phyloP scores from a whole-genome alignment of 1,140 invertebrate species.

The Panagrolaimus sp. region DNA sequence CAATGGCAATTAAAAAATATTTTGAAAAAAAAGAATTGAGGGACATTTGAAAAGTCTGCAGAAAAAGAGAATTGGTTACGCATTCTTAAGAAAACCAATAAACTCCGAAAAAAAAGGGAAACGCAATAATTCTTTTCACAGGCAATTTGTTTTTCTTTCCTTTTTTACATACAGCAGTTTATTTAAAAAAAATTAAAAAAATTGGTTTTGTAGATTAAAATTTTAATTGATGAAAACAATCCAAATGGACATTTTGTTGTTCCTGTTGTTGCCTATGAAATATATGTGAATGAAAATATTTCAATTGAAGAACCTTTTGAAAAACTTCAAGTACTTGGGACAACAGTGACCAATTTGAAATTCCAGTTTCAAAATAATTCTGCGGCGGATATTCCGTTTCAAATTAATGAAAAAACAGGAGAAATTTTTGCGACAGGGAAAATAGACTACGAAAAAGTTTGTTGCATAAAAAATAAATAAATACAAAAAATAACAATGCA shows the following conservation, averaged over 20 bases:
- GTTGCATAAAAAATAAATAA: neutral
- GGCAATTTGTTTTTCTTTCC: no score
- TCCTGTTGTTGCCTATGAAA: neutral
- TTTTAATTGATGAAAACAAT: conserved; percentile 1
- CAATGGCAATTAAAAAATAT: no score
- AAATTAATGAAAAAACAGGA: conserved; percentile 1
- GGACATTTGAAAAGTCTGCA: no score
- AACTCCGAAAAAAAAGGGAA: no score
- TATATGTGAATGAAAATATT: neutral
- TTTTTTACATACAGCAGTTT: no score
- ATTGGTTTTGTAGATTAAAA: neutral
- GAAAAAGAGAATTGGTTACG: no score
- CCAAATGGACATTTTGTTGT: neutral
- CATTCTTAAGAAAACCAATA: no score
- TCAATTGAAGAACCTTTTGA: neutral
- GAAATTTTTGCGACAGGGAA: neutral
- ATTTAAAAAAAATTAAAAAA: no score
- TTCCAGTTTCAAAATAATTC: neutral
- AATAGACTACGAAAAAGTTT: neutral
- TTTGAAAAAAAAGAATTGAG: no score
- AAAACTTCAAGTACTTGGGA: neutral
- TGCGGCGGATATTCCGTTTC: neutral
- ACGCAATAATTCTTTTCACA: no score
- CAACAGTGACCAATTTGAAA: neutral
- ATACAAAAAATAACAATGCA: neutral